A percentile compares a stretch with the other conserved stretches of the same genome.
Evolutionary conservation across 2,888 invertebrate genomes (phyloP).

Genomic region (Synergus umbraculus): DNA sequence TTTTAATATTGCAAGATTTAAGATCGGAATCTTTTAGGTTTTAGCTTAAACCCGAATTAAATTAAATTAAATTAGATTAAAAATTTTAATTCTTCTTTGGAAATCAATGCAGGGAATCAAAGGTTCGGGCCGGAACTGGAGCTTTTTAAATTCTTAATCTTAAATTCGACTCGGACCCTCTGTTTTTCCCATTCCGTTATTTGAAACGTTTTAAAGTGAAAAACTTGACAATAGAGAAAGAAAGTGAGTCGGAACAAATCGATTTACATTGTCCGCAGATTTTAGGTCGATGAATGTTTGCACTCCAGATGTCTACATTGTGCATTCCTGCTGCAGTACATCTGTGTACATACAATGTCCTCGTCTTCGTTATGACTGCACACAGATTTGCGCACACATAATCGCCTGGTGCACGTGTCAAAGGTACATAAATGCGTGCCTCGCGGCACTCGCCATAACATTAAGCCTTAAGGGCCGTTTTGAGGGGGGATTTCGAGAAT

Average conservation of each 20-base stretch:
- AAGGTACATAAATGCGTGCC: constrained; percentile 43
- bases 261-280: neutral
- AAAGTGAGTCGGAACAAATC: neutral
- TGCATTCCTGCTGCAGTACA: constrained; percentile 13
- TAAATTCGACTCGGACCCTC: neutral
- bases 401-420: constrained; percentile 37
- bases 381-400: constrained; percentile 25
- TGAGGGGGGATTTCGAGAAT: constrained; percentile 53
- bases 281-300: constrained; percentile 12
- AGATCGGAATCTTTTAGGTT: neutral
- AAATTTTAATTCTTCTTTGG: too few relatives aligned
- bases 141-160: neutral
- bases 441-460: constrained; percentile 51
- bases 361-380: constrained; percentile 36
- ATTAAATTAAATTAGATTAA: too few relatives aligned
- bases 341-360: constrained; percentile 29
- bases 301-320: constrained; percentile 16
- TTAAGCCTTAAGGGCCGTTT: constrained; percentile 17
- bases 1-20: neutral
- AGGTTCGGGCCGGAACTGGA: neutral
- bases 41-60: too few relatives aligned
- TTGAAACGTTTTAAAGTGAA: neutral
- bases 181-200: neutral
- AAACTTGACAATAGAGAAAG: neutral
- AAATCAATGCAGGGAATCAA: too few relatives aligned